These are phyloP conservation scores for Cyphomyrmex costatus DNA, from an alignment of 1,140 invertebrate genomes.

Conservation along the genomic window DNA sequence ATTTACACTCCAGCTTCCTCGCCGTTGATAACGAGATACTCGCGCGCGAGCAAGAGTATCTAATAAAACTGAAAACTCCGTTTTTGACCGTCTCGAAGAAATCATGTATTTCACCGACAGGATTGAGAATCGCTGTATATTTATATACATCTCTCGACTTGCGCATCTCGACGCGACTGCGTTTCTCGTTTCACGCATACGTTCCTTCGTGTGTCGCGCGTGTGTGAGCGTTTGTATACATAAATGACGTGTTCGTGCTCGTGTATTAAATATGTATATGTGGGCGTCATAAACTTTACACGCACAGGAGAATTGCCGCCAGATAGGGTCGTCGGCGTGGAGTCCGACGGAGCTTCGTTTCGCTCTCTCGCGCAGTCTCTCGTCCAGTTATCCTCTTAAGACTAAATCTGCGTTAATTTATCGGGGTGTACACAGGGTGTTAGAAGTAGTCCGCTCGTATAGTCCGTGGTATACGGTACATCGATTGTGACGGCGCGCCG, in stretches of 20 bases:
- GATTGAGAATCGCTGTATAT: constrained; percentile 30
- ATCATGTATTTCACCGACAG: background rate
- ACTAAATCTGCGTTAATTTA: constrained; percentile 65
- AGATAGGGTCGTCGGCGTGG: constrained; percentile 5
- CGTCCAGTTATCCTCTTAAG: constrained; percentile 65
- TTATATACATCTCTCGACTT: constrained; percentile 47
- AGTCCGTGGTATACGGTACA: constrained; percentile 30
- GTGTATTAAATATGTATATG: constrained; percentile 54
- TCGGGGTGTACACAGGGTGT: constrained; percentile 59
- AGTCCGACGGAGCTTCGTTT: constrained; percentile 28
- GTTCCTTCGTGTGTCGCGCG: constrained; percentile 36
- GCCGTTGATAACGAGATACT: background rate
- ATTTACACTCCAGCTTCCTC: background rate
- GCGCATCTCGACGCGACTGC: constrained; percentile 49
- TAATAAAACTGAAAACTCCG: background rate
- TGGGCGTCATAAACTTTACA: constrained; percentile 44
- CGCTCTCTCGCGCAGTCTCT: constrained; percentile 46
- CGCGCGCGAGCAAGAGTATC: background rate
- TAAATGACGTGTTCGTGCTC: constrained; percentile 20
- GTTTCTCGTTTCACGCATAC: constrained; percentile 47
- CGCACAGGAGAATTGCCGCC: constrained; percentile 58
- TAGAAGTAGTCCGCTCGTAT: constrained; percentile 33
- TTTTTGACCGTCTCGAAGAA: background rate
- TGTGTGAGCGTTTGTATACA: constrained; percentile 45
- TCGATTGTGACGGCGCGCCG: constrained; percentile 46